Evolutionary conservation across 2,888 invertebrate genomes (phyloP), one percentile per base, ranked within the genome.

Genomic region (Orthosia gracilis): DNA sequence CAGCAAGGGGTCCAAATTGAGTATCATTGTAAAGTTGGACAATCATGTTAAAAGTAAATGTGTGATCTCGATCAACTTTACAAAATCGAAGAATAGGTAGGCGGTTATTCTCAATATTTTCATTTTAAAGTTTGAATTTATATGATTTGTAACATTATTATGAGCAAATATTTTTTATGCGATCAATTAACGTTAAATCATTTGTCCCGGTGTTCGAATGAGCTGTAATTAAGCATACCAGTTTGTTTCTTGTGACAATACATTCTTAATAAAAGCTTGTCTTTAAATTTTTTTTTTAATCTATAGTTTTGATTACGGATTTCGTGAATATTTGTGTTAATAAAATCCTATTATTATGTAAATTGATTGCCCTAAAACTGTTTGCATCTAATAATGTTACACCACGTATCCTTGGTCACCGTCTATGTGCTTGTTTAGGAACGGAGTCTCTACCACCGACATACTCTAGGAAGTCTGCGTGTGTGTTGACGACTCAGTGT

Each of bases 1-100:
- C 85, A 91, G 87, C 82, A 84, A 83, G 65, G 87, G 86, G 76
- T 92, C 93, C 76, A 94, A 92, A 90, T 91, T 92, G 87, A 90
- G 89, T 90, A 89, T 94, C 57, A 87, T 92, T 80, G 85, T 94
- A 87, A 93, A 92, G 85, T 85, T 94, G 92, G 91, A 92, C 80
- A 90, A 86, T 85, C 87, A 84, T 80, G 80, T 80, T 85, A 90
- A 90, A 87, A 90, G 87, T 86, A 92, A 91, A 87, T 93, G 89
- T 85, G 86, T 90, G 73, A 89, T 94, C 82, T 91, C 90, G 45
- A 92, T 94, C 82, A 91, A 91, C 80, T 88, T 93, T 87, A 89
- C 87, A 69, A 91, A 89, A 80, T 84, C 91, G 88, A 91, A 88
- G 74, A 91, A 90, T 93, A 92, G 91, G 91, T 91, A 87, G 89